Base-by-base conservation (phyloP, 2,113 vertebrate species). In the Alethe castanea region DNA sequence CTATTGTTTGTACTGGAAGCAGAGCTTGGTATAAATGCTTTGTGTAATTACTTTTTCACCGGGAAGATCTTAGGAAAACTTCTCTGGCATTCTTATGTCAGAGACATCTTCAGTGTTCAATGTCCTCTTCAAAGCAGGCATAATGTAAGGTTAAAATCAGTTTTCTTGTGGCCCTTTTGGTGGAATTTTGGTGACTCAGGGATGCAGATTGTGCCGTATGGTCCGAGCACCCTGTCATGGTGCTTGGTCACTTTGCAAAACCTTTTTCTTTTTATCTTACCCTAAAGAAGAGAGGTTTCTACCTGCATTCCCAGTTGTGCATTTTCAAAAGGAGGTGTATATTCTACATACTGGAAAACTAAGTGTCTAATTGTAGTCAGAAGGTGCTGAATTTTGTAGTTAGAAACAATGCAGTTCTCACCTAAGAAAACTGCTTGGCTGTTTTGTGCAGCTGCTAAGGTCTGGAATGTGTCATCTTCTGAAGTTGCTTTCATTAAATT, bases 161-260 rank as follows among this genome's bases (percentile, higher is more conserved):
- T 3, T 31, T 81, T 77, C 59, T 57, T 0, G 0, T 35, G 47
- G 35, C 28, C 22, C 40, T 66, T 62, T 28, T 71, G 8, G 11
- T 33, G 53, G 17, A 42, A 6, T 56, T 67, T 35, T 65, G 31
- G 19, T 60, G 42, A 14, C 25, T n/a, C 12, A 52, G 42, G 11
- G 14, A 11, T 40, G n/a, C 24, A 42, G 33, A 20, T 88, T 24
- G 10, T 5, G 19, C 11, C 1, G 0, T 9, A 2, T 11, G 6
- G 18, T 31, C 54, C 1, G 0, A 40, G 31, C 0, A 0, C 5
- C 23, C 29, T 65, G 26, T 44, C 19, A 1, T 12, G 40, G 16
- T 40, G 19, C 52, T 86, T 7, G 3, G 25, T 18, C 24, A 6
- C 50, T 45, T 42, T 28, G 7, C 56, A 22, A 59, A 66, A 67